phyloP scores from a whole-genome alignment of 2,888 invertebrate genomes.

The Muschampia plurimacula region DNA sequence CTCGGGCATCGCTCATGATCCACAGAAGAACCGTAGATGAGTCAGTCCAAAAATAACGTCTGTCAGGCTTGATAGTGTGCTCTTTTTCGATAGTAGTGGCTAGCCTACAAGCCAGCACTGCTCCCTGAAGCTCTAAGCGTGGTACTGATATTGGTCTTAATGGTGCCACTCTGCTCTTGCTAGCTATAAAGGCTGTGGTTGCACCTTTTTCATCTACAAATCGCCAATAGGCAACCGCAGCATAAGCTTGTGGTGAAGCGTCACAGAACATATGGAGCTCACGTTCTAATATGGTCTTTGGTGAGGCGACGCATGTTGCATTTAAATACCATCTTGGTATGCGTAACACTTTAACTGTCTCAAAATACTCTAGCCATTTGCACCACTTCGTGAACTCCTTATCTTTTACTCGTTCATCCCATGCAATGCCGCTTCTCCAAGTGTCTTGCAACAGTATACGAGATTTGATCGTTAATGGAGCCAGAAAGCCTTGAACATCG shows the following conservation, averaged over 20 bases:
- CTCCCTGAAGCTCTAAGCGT: background rate
- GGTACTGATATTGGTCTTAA: background rate
- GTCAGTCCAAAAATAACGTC: conserved; percentile 5
- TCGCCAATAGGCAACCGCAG: conserved; percentile 1
- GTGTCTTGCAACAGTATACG: conserved; percentile 1
- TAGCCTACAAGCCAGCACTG: background rate
- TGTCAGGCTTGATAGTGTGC: background rate
- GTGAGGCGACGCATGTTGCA: background rate
- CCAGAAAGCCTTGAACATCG: background rate
- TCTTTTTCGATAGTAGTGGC: background rate
- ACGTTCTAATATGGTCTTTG: background rate
- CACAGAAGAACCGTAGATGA: background rate
- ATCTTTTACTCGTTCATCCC: background rate
- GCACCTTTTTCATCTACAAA: background rate
- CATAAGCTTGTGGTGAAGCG: background rate
- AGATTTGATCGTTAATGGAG: background rate
- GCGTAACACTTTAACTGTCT: background rate
- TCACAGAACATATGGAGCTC: conserved; percentile 5
- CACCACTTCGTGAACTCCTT: background rate
- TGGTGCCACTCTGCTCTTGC: background rate
- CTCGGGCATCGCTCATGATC: conserved; percentile 8
- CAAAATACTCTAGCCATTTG: conserved; percentile 1
- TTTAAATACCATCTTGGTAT: conserved; percentile 4
- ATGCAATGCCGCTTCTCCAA: background rate
- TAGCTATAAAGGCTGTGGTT: background rate